Conservation (phyloP, 2,797 vertebrate genomes). For the Miichthys miiuy region DNA sequence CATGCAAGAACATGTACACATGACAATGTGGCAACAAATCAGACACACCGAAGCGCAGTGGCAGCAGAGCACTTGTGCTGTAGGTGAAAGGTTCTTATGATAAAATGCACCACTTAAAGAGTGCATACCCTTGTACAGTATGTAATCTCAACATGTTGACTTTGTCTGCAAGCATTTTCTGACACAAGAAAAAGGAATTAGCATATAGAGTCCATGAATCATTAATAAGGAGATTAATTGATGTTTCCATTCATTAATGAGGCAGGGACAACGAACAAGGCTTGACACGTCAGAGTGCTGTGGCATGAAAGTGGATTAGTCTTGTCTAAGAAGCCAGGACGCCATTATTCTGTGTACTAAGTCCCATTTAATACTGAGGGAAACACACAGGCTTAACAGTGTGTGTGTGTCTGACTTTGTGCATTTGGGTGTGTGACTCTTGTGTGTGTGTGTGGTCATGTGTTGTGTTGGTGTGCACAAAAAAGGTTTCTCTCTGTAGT, state of each 20-base stretch:
- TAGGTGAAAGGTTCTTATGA: slow-evolving; percentile 8
- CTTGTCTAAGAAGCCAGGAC: slow-evolving; percentile 76
- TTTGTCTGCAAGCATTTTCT: slow-evolving; percentile 43
- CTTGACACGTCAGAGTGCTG: slow-evolving; percentile 74
- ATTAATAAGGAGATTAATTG: slow-evolving; percentile 83
- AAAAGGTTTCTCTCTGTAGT: background rate
- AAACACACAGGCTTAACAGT: slow-evolving; percentile 65
- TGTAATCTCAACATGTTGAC: slow-evolving; percentile 48
- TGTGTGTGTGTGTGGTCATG: slow-evolving; percentile 15
- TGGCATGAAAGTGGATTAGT: slow-evolving; percentile 85
- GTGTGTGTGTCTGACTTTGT: slow-evolving; percentile 43
- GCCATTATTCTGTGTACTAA: slow-evolving; percentile 74
- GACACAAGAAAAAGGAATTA: slow-evolving; percentile 53
- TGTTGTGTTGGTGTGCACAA: slow-evolving; percentile 5
- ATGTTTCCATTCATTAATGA: slow-evolving; percentile 81
- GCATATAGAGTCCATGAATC: slow-evolving; percentile 70
- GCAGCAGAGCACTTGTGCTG: background rate
- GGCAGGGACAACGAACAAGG: slow-evolving; percentile 72
- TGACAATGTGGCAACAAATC: background rate
- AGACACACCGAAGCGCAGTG: background rate
- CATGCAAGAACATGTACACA: background rate
- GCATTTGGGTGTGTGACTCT: slow-evolving; percentile 2
- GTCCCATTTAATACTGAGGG: slow-evolving; percentile 67
- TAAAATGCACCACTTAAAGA: slow-evolving; percentile 11
- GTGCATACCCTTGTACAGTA: slow-evolving; percentile 1